Evolutionary conservation across 2,888 invertebrate species (phyloP), one percentile per base, ranked within the genome.

Genomic region (Eupithecia centaureata): DNA sequence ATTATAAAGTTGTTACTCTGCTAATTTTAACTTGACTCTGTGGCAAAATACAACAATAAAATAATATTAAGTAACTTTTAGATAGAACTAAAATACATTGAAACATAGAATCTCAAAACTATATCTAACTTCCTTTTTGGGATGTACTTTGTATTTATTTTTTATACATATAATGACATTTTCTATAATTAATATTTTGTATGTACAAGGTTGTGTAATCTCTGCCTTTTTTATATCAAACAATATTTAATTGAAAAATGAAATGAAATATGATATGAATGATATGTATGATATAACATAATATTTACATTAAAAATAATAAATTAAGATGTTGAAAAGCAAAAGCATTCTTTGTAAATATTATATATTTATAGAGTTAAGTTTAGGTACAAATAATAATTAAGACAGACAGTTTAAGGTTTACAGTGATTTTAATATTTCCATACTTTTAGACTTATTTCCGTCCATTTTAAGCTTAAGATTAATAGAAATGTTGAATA

Each of bases 391-490:
- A 10, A 25, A 27, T 52, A 38, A n/a, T n/a, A 27, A 52, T 15
- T 25, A 27, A 52, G 25, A 52, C 25, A 27, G 27, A 27, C 13
- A 25, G 25, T 10, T 52, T 27, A 52, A 27, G 52, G 25, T 27
- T 47, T 12, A 47, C 15, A 27, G 4, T 52, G 25, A 52, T 52
- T 27, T 27, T 1, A 52, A 52, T 27, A 52, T 7, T 35, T 15
- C 35, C 12, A 8, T 35, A 3, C 35, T 2, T 30, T 30, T 13
- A 42, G 15, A 42, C n/a, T 33, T 47, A 47, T 18, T 12, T 32
- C 32, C 57, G 57, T 57, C 57, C 57, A 57, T 56, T 56, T 56
- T 33, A 33, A 12, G 18, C 12, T 22, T 32, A 32, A 12, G 18
- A 57, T n/a, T 32, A 57, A 5, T 18, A 33, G 8, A 12, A 56